Percentiles rank a stretch among this genome's conserved stretches.
Evolutionary conservation across 2,113 vertebrate species (phyloP).

Genomic region (Anoura caudifer): DNA sequence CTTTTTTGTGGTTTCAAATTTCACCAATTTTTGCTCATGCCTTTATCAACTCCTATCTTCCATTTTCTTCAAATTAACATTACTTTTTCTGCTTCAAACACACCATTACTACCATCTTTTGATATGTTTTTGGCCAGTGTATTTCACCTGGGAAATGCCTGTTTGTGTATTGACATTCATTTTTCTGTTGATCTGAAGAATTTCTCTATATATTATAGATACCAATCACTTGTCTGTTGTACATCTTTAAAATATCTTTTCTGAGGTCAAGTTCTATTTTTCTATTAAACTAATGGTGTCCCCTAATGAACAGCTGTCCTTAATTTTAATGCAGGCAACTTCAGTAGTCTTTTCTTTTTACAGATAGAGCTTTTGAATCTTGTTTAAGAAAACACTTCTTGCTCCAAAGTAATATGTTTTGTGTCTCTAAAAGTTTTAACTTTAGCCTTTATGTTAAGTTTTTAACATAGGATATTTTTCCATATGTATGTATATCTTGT

Average conservation of each 20-base stretch:
- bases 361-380: background rate
- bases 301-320: background rate
- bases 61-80: background rate
- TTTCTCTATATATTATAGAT: background rate
- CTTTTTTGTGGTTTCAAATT: background rate
- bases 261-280: background rate
- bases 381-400: background rate
- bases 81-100: background rate
- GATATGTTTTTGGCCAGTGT: background rate
- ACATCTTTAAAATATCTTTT: background rate
- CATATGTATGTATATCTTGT: background rate
- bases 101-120: background rate
- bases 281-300: background rate
- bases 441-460: background rate
- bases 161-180: background rate
- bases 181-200: background rate
- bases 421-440: background rate
- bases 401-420: background rate
- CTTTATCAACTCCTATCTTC: background rate
- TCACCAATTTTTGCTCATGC: background rate
- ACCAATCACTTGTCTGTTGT: background rate
- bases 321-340: background rate
- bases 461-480: background rate
- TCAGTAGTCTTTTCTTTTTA: background rate
- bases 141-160: background rate